Percentiles rank a stretch among this genome's conserved stretches.
Conservation (phyloP, 2,888 invertebrate genomes). For the Ochropacha duplaris region DNA sequence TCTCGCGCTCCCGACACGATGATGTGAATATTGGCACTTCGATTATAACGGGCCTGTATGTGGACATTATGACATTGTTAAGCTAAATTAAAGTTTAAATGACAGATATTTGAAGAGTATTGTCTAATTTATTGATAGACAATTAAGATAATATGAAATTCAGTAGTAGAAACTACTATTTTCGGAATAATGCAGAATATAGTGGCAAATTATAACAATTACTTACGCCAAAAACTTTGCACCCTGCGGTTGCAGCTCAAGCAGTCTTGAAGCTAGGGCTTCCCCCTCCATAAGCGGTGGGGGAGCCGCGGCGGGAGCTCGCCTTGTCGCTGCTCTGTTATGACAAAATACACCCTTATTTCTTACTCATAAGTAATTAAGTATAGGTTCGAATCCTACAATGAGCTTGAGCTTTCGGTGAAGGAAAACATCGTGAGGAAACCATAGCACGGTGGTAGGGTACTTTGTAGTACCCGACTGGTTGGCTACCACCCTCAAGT, state of each 20-base stretch:
- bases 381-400: too few species aligned
- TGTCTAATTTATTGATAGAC: too few species aligned
- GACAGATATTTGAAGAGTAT: too few species aligned
- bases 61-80: neutral
- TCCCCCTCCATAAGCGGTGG: conserved; percentile 99
- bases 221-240: conserved; percentile 97
- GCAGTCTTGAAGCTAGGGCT: conserved; percentile 95
- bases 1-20: conserved; percentile 96
- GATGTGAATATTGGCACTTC: conserved; percentile 99
- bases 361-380: neutral
- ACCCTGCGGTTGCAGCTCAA: conserved; percentile 97
- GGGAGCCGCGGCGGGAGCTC: conserved; percentile 86
- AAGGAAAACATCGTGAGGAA: too few species aligned
- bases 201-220: neutral
- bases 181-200: too few species aligned
- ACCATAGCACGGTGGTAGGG: too few species aligned
- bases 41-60: conserved; percentile 91
- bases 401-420: too few species aligned
- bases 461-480: too few species aligned
- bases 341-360: neutral
- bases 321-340: conserved; percentile 67
- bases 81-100: too few species aligned
- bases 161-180: too few species aligned
- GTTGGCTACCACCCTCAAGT: too few species aligned
- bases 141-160: too few species aligned